Percentiles rank a stretch among this genome's conserved stretches.
phyloP scores from a whole-genome alignment of 2,888 invertebrate genomes.

The Oscheius onirici region DNA sequence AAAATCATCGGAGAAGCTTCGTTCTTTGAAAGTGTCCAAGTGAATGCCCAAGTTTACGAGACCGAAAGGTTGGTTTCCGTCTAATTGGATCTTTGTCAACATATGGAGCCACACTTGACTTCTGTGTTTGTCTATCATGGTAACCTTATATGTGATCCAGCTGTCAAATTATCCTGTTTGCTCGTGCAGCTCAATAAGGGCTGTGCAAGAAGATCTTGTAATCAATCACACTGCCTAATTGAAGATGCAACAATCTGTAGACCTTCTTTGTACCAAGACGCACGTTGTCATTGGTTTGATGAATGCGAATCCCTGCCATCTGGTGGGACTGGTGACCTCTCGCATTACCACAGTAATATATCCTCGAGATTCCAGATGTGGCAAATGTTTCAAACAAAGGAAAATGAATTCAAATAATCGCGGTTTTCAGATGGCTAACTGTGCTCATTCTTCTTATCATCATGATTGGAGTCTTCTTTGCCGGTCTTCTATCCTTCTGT shows the following conservation, averaged over 20 bases:
- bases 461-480: conserved; percentile 66
- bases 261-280: conserved; percentile 8
- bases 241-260: conserved; percentile 21
- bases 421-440: conserved; percentile 65
- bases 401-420: no score
- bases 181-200: not conserved
- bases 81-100: conserved; percentile 20
- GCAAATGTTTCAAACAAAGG: not conserved
- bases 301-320: conserved; percentile 27
- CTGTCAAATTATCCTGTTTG: conserved; percentile 15
- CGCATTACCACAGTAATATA: conserved; percentile 26
- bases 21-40: conserved; percentile 33
- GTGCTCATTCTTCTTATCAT: conserved; percentile 62
- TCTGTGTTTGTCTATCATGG: conserved; percentile 18
- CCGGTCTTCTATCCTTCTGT: conserved; percentile 69
- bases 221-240: not conserved
- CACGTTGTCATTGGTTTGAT: conserved; percentile 9
- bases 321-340: conserved; percentile 23
- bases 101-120: conserved; percentile 22
- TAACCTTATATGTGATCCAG: conserved; percentile 27
- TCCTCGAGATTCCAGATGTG: conserved; percentile 18
- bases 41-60: conserved; percentile 31
- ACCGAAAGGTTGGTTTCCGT: conserved; percentile 36
- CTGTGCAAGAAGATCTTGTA: no score
- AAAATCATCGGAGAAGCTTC: conserved; percentile 18